Evolutionary conservation across 2,113 vertebrate genomes (phyloP).

Genomic region (Hyperopisus bebe): DNA sequence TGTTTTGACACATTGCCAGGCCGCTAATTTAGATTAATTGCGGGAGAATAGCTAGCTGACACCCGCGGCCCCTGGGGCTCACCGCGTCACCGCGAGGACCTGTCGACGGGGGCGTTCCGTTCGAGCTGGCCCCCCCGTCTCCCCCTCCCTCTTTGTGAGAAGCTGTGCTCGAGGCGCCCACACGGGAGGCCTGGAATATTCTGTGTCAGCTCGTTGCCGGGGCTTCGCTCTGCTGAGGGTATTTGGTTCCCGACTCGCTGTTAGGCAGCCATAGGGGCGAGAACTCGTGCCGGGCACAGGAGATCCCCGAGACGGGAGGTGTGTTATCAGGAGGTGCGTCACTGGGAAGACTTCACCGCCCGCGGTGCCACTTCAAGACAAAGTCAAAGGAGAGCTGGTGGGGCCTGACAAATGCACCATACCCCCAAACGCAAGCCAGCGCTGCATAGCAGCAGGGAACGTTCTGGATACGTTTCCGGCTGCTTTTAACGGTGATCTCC

Average conservation of each 20-base stretch:
- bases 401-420: background rate
- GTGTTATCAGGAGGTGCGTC: background rate
- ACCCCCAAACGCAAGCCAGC: background rate
- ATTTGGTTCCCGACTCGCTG: slow-evolving; percentile 54
- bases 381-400: background rate
- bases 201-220: slow-evolving; percentile 9
- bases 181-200: background rate
- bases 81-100: slow-evolving; percentile 1
- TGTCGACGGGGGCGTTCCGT: background rate
- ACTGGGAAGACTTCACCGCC: background rate
- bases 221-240: slow-evolving; percentile 11
- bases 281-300: slow-evolving; percentile 27
- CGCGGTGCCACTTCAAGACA: background rate
- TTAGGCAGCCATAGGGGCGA: slow-evolving; percentile 49
- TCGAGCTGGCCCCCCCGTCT: background rate
- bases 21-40: slow-evolving; percentile 70
- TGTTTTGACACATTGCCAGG: slow-evolving; percentile 69
- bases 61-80: background rate
- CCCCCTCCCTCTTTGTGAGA: background rate
- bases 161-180: background rate
- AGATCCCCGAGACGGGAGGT: background rate
- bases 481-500: background rate
- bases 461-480: background rate
- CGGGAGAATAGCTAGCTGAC: slow-evolving; percentile 44
- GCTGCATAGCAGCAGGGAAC: background rate